Evolutionary conservation across 2,888 invertebrate species (phyloP), one percentile per base, ranked within the genome.

Genomic region (Thymelicus sylvestris): DNA sequence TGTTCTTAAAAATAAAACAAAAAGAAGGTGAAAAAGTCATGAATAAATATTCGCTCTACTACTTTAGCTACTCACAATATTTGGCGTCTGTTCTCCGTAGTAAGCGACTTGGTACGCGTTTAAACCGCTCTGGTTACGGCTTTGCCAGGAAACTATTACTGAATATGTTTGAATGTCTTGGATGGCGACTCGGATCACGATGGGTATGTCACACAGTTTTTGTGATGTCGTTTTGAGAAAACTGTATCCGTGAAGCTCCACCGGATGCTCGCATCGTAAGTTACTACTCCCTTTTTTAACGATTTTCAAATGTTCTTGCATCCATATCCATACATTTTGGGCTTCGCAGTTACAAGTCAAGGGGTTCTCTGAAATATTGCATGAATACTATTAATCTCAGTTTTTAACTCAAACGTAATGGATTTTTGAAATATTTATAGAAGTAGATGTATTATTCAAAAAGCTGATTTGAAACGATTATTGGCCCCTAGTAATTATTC

Each of bases 301-400:
- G 72, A 97, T 94, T 91, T 98, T 97, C 82, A 96, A 95, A 92
- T 98, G 97, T 86, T 97, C 97, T 83, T 97, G 95, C 85, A 98
- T 95, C 98, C 98, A 98, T 91, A 97, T 97, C 97, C 98, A 98
- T 63, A 98, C 95, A 86, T 97, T 97, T 90, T 98, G 97, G 73
- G 98, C 96, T 86, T 98, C 97, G 87, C 98, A 98, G 83, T 96
- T 97, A 89, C 98, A 98, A 75, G 96, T 96, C 79, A 98, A 93
- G 60, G 98, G 98, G 90, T 98, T 98, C 84, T 97, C 98, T 97
- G 95, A 65, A 77, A 80, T 10, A n/a, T 64, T 15, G 10, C 19
- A 67, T 38, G 13, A 52, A 62, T 55, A 59, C 12, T 39, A 55
- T 63, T 44, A 15, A 41, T 15, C 13, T 41, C 2, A 2, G 38